Percentiles rank a stretch among this genome's conserved stretches.
These are phyloP conservation scores for Cherax quadricarinatus DNA, from an alignment of 1,140 invertebrate genomes.

Conservation along the genomic window DNA sequence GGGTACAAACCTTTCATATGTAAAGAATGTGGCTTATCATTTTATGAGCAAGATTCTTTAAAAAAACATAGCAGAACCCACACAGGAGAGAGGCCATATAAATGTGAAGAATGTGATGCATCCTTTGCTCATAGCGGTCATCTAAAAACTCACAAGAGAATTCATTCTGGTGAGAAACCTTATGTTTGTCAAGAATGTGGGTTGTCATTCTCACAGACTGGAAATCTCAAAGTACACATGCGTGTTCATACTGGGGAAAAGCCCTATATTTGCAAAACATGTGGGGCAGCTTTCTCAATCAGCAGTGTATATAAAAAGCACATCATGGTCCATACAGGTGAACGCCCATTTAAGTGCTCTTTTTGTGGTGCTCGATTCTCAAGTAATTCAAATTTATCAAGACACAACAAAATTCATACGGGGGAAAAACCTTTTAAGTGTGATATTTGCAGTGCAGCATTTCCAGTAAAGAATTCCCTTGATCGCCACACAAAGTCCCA, in stretches of 20 bases:
- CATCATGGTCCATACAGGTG: constrained; percentile 33
- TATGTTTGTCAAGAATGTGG: constrained; percentile 38
- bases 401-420: constrained; percentile 44
- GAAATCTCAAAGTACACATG: constrained; percentile 41
- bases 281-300: constrained; percentile 37
- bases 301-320: constrained; percentile 47
- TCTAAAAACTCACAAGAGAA: constrained; percentile 30
- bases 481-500: constrained; percentile 23
- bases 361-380: constrained; percentile 37
- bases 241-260: constrained; percentile 35
- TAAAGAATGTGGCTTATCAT: constrained; percentile 32
- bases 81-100: constrained; percentile 40
- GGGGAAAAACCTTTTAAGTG: constrained; percentile 48
- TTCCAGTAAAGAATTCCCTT: constrained; percentile 20
- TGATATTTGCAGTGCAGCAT: not conserved
- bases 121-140: constrained; percentile 30
- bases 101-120: constrained; percentile 20
- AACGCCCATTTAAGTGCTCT: constrained; percentile 22
- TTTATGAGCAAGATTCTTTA: constrained; percentile 6
- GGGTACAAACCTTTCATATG: constrained; percentile 30
- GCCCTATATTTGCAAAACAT: constrained; percentile 28
- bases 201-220: constrained; percentile 29
- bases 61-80: constrained; percentile 45
- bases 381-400: constrained; percentile 35
- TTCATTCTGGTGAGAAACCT: constrained; percentile 45